Percentiles rank a stretch among this genome's conserved stretches.
Conservation (phyloP, 2,113 vertebrate genomes). For the Sitta europaea region DNA sequence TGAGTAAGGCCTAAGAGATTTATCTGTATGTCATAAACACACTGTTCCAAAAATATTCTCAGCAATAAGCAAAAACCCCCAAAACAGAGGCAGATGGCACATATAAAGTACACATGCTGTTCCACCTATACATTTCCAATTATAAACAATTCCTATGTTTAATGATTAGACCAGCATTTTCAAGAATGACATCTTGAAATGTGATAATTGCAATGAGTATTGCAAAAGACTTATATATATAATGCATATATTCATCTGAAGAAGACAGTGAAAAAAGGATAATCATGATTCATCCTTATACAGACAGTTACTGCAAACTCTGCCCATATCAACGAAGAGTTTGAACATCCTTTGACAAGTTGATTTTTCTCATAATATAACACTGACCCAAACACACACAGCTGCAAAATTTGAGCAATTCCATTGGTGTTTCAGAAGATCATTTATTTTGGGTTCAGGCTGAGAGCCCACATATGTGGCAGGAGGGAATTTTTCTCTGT, state of each 20-base stretch:
- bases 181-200: not conserved
- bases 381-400: not conserved
- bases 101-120: not conserved
- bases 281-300: not conserved
- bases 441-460: not conserved
- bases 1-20: not conserved
- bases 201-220: not conserved
- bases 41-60: not conserved
- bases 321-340: not conserved
- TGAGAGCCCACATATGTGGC: not conserved
- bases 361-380: not conserved
- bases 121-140: not conserved
- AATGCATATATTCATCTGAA: not conserved
- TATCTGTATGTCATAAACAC: not conserved
- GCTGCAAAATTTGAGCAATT: not conserved
- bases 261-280: not conserved
- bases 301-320: not conserved
- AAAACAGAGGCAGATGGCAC: slow-evolving; percentile 9
- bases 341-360: not conserved
- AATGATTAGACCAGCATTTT: not conserved
- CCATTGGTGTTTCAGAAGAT: not conserved
- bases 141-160: not conserved
- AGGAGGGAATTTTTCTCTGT: not conserved
- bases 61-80: not conserved
- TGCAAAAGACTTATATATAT: not conserved